A percentile compares a stretch with the other conserved stretches of the same genome.
These are phyloP conservation scores for Eutolmus rufibarbis DNA, from an alignment of 2,888 invertebrate genomes.

Conservation along the genomic window DNA sequence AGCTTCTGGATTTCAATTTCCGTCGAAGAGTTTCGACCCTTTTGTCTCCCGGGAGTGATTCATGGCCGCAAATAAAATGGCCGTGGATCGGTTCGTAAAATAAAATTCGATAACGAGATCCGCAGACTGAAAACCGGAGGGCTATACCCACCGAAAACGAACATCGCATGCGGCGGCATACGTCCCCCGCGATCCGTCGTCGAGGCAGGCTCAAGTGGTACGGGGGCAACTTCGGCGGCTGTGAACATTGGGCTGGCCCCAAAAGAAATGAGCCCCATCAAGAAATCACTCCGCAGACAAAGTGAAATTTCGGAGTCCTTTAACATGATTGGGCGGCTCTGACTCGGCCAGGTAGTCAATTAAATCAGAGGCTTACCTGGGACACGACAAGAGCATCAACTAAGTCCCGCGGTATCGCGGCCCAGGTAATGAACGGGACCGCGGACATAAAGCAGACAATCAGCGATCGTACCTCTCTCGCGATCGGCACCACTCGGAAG, in stretches of 20 bases:
- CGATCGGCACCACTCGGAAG: not conserved
- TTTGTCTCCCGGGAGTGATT: conserved; percentile 21
- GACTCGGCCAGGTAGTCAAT: conserved; percentile 14
- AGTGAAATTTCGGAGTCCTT: conserved; percentile 35
- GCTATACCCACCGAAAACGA: not conserved
- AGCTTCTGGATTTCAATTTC: conserved; percentile 29
- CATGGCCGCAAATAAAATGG: conserved; percentile 33
- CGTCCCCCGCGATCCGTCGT: not conserved
- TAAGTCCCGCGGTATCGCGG: not conserved
- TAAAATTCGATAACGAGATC: conserved; percentile 34
- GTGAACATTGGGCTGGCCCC: not conserved
- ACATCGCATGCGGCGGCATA: not conserved
- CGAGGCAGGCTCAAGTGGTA: not conserved
- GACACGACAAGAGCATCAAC: not conserved
- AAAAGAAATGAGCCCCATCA: conserved; percentile 10
- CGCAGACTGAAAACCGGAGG: not conserved
- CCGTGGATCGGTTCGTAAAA: not conserved
- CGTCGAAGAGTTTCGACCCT: not conserved
- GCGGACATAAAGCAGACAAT: conserved; percentile 21
- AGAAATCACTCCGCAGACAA: not conserved
- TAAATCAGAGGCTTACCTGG: not conserved
- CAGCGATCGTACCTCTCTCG: conserved; percentile 4
- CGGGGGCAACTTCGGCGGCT: not conserved
- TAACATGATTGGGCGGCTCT: conserved; percentile 13
- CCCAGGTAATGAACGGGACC: conserved; percentile 13